A percentile compares a stretch with the other conserved stretches of the same genome.
These are phyloP conservation scores for Oryzaephilus surinamensis DNA, from an alignment of 1,140 invertebrate genomes.

Conservation along the genomic window DNA sequence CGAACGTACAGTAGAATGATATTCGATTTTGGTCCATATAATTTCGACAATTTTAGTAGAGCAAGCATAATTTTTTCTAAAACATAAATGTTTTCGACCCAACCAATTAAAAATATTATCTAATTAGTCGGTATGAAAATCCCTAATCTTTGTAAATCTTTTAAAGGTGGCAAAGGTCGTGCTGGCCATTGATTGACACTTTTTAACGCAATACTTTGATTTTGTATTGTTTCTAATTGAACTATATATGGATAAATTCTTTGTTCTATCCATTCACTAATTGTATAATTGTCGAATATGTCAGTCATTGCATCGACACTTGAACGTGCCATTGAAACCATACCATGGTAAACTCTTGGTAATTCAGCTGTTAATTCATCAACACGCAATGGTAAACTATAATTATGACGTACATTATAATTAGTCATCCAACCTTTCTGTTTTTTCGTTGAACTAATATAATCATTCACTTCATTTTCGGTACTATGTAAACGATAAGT, in stretches of 20 bases:
- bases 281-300: conserved; percentile 62
- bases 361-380: conserved; percentile 57
- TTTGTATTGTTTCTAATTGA: conserved; percentile 38
- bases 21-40: no score
- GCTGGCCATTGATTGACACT: conserved; percentile 30
- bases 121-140: conserved; percentile 3
- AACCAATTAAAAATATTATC: no score
- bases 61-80: no score
- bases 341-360: conserved; percentile 48
- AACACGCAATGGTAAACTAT: conserved; percentile 59
- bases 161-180: conserved; percentile 32
- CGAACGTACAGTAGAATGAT: no score
- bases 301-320: conserved; percentile 53
- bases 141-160: conserved; percentile 31
- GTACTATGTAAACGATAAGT: conserved; percentile 43
- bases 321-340: conserved; percentile 48
- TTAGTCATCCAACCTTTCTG: conserved; percentile 61
- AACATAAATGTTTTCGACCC: no score
- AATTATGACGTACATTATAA: conserved; percentile 70
- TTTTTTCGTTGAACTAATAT: conserved; percentile 33
- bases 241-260: conserved; percentile 39
- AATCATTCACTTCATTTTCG: conserved; percentile 39
- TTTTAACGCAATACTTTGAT: conserved; percentile 34
- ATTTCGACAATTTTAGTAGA: no score
- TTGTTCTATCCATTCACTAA: conserved; percentile 64